Percentiles rank a stretch among this genome's conserved stretches.
Evolutionary conservation across 35 echinoderm and acorn worm genomes (phyloP).

Genomic region (Diadema setosum): DNA sequence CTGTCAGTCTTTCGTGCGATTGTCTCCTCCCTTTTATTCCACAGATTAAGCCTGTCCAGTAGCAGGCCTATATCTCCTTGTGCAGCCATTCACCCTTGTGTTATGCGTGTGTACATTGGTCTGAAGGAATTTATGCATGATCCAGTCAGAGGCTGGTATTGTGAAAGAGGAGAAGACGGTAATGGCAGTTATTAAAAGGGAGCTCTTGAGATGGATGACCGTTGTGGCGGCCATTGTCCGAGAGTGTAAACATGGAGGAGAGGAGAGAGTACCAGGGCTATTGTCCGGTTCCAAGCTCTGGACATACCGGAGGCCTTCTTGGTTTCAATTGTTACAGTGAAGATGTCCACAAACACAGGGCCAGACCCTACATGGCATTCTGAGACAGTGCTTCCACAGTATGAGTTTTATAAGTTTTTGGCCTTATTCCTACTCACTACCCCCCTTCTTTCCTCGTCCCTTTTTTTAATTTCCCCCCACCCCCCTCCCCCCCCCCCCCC

Average conservation of each 20-base stretch:
- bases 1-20: no score
- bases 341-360: conserved; percentile 6
- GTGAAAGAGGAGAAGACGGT: background rate
- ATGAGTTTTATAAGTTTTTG: no score
- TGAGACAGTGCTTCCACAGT: no score
- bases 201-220: background rate
- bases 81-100: background rate
- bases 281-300: background rate
- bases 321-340: conserved; percentile 6
- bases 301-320: background rate
- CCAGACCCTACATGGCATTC: background rate
- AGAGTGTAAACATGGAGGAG: background rate
- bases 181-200: conserved; percentile 18
- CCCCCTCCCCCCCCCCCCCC: background rate
- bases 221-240: background rate
- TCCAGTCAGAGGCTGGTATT: background rate
- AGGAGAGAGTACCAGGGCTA: background rate
- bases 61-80: background rate
- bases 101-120: background rate
- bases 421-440: no score
- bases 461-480: no score
- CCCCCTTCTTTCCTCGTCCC: no score
- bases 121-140: background rate
- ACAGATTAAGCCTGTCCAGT: background rate
- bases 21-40: background rate